Evolutionary conservation across 1,140 invertebrate genomes (phyloP).

Genomic region (Potamilus streckersoni): DNA sequence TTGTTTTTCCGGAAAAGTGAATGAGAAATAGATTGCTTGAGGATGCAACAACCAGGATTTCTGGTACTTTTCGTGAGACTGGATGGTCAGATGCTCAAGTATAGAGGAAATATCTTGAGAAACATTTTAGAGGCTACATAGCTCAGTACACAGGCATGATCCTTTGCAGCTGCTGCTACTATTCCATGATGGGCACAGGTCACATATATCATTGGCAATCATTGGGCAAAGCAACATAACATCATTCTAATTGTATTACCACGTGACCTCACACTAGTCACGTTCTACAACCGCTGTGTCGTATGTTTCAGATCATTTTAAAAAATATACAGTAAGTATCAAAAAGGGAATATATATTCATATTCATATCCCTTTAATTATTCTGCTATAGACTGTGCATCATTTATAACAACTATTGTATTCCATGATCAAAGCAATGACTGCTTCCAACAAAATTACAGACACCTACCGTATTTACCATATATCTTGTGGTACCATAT

Average conservation of each 20-base stretch:
- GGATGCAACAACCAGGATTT: background rate
- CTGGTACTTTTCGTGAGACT: slow-evolving; percentile 11
- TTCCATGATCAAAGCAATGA: too few relatives aligned
- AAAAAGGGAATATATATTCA: slow-evolving; percentile 10
- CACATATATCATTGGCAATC: background rate
- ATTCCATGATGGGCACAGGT: background rate
- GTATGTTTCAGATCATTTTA: slow-evolving; percentile 26
- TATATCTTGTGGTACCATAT: too few relatives aligned
- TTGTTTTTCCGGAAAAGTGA: slow-evolving; percentile 63
- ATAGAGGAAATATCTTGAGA: background rate
- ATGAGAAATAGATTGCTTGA: slow-evolving; percentile 45
- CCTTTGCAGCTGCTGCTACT: background rate
- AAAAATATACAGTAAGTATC: slow-evolving; percentile 5
- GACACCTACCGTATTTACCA: too few relatives aligned
- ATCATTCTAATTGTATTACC: slow-evolving; percentile 26
- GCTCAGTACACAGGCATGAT: background rate
- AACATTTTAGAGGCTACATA: background rate
- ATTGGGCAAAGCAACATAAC: slow-evolving; percentile 6
- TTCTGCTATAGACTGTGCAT: background rate
- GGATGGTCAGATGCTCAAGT: slow-evolving; percentile 20
- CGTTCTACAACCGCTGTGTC: slow-evolving; percentile 24
- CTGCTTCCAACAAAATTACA: too few relatives aligned
- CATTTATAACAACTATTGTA: too few relatives aligned
- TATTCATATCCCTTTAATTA: background rate
- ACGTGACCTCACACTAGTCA: slow-evolving; percentile 21